Conservation (phyloP, 92 coral and sea anemone species). For the Isaurus tuberculatus region DNA sequence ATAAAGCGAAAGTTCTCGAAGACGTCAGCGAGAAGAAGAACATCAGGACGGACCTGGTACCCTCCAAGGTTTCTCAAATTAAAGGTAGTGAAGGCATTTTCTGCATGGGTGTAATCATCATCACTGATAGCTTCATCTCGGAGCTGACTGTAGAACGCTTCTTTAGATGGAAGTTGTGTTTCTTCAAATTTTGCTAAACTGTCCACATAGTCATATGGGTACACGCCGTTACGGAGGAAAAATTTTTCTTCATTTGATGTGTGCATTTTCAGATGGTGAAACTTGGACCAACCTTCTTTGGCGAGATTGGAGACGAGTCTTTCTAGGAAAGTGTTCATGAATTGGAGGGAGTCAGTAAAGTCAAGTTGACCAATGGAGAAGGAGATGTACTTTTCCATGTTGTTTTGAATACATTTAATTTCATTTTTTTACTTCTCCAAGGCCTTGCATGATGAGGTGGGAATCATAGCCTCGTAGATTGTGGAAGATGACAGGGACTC, state of each 20-base stretch:
- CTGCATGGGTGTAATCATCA: not conserved
- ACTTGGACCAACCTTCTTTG: not conserved
- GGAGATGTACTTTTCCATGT: not conserved
- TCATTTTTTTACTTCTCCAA: not conserved
- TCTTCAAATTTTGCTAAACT: not conserved
- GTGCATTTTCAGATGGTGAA: not conserved
- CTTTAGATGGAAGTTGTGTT: not conserved
- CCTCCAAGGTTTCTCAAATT: slow-evolving; percentile 4
- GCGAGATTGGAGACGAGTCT: not conserved
- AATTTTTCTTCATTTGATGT: not conserved
- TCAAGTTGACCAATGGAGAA: not conserved
- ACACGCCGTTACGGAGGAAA: not conserved
- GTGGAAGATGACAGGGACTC: too few relatives aligned
- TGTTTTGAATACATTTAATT: not conserved
- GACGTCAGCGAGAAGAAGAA: too few relatives aligned
- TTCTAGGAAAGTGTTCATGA: not conserved
- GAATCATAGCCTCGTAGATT: not conserved
- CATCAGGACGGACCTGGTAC: too few relatives aligned
- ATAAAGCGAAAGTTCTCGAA: too few relatives aligned
- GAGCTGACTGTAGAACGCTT: slow-evolving; percentile 4
- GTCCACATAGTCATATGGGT: not conserved
- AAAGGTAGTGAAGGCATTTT: slow-evolving; percentile 1
- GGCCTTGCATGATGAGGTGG: not conserved
- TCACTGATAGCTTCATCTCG: slow-evolving; percentile 4
- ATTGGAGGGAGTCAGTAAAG: not conserved